These are phyloP conservation scores for Drosophila tropicalis DNA, from an alignment of 1,140 invertebrate species.

Conservation along the genomic window DNA sequence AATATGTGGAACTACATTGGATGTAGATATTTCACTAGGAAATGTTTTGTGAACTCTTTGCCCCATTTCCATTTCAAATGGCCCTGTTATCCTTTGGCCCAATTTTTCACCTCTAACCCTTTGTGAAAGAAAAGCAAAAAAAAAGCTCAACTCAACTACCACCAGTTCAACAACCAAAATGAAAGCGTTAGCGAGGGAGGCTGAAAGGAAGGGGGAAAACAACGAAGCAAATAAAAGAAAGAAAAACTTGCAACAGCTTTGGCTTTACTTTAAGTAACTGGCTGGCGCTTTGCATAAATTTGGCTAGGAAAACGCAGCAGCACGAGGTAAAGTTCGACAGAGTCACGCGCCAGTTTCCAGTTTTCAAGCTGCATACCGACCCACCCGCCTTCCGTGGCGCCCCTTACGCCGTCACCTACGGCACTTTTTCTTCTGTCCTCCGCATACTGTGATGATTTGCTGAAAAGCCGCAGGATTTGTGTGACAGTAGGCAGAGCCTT, in stretches of 20 bases:
- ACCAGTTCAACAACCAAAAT: slow-evolving; percentile 2
- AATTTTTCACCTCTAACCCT: slow-evolving; percentile 12
- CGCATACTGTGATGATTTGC: slow-evolving; percentile 60
- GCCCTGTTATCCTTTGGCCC: not conserved
- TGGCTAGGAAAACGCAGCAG: slow-evolving; percentile 24
- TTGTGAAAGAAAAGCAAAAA: not conserved
- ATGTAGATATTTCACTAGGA: not conserved
- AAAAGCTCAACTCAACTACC: not conserved
- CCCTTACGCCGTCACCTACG: not conserved
- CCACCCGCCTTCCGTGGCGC: not conserved
- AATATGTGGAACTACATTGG: not conserved
- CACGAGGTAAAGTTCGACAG: slow-evolving; percentile 58
- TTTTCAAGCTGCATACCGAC: slow-evolving; percentile 53
- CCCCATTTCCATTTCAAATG: slow-evolving; percentile 4
- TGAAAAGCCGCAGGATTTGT: slow-evolving; percentile 76
- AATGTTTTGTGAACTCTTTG: not conserved
- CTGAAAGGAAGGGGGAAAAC: not conserved
- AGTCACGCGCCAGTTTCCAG: slow-evolving; percentile 74
- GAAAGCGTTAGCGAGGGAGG: not conserved
- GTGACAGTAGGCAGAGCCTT: slow-evolving; percentile 64
- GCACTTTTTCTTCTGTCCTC: slow-evolving; percentile 4
- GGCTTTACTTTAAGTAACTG: slow-evolving; percentile 76
- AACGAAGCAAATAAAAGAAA: slow-evolving; percentile 1
- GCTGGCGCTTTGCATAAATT: slow-evolving; percentile 77
- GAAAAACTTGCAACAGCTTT: slow-evolving; percentile 58